Base-by-base conservation (phyloP, 2,888 invertebrate species). In the Ophion slaviceki region DNA sequence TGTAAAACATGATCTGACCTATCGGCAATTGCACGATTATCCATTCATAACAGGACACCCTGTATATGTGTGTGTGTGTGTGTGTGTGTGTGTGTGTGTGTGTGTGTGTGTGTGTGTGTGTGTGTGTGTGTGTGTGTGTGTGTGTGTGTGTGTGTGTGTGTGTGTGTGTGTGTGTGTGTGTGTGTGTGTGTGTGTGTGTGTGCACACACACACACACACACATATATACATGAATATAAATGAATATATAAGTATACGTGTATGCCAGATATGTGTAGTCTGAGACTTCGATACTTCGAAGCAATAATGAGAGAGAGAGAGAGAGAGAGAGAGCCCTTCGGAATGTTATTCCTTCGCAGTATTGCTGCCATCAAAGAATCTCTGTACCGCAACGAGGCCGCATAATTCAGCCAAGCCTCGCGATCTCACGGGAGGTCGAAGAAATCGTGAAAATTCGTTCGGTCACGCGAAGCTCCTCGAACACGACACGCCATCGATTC, bases 271-370 rank as follows among this genome's bases (percentile, higher is more conserved):
- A 53, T 14, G 11, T 4, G 53, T 4, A 36, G 36, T 36, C 32
- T 24, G 62, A 70, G 36, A 57, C 70, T 78, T 79, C 79, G 79
- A 79, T 71, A 71, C 62, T n/a, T 14, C 64, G n/a, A 71, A 71
- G 71, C 36, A 53, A 72, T 62, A 66, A 53, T 36, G 82, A 0
- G 53, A 57, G 17, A 17, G 17, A 17, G 57, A 57, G 57, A 57
- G 57, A n/a, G 57, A 57, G 57, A 57, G 24, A 20, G 20, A 61
- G 61, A 24, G 6, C 8, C 20, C 20, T 20, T 5, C 5, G 53
- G 53, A 78, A 82, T 83, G 82, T 74, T 83, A 72, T 72, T 79
- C 62, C 57, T n/a, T 66, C 47, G 24, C 74, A 78, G 59, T 61
- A 74, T 74, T 79, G 24, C 67, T 32, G 47, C 61, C 11, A 66